A percentile compares a stretch with the other conserved stretches of the same genome.
phyloP scores from a whole-genome alignment of 2,113 vertebrate species.

The Sphyrna mokarran region DNA sequence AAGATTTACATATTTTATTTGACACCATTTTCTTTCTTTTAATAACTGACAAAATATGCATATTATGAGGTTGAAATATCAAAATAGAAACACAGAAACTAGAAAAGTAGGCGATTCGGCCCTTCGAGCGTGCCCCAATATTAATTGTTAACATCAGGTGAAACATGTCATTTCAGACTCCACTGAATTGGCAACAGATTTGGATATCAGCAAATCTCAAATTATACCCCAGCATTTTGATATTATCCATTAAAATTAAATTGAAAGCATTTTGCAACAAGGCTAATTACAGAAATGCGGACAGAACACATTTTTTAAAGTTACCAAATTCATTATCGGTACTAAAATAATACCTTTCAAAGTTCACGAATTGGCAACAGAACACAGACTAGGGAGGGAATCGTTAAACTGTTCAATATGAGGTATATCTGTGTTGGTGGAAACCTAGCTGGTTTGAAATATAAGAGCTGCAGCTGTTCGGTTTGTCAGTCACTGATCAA shows the following conservation, averaged over 20 bases:
- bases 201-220: neutral
- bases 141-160: neutral
- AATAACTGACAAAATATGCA: neutral
- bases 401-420: neutral
- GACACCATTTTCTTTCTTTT: neutral
- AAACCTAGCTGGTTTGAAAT: conserved; percentile 25
- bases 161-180: neutral
- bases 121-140: too few relatives aligned
- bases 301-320: neutral
- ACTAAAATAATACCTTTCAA: neutral
- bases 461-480: conserved; percentile 20
- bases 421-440: conserved; percentile 8
- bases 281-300: neutral
- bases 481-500: neutral
- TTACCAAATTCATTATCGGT: neutral
- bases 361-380: neutral
- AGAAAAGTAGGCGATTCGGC: too few relatives aligned
- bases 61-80: neutral
- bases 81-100: too few relatives aligned
- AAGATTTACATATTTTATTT: neutral
- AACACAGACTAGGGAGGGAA: conserved; percentile 1
- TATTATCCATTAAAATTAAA: neutral
- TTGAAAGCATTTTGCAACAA: neutral
- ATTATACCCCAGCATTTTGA: neutral
- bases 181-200: neutral